phyloP scores from a whole-genome alignment of 2,888 invertebrate species.

The Pinctada fucata region DNA sequence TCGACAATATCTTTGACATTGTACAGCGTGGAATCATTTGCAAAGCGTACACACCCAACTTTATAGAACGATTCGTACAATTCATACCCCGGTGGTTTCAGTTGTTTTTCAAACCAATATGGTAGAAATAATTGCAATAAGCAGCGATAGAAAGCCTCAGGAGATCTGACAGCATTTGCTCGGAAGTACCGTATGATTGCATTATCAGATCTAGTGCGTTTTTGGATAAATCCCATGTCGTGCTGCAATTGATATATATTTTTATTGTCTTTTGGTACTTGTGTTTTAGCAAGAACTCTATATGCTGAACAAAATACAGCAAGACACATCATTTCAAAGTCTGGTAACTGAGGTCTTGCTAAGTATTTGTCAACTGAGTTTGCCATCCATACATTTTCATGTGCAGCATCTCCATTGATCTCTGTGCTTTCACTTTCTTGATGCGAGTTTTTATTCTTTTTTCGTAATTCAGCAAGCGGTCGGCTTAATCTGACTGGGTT shows the following conservation, averaged over 20 bases:
- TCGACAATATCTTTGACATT: constrained; percentile 14
- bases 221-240: background rate
- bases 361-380: too few relatives aligned
- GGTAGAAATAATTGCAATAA: too few relatives aligned
- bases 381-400: too few relatives aligned
- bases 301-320: too few relatives aligned
- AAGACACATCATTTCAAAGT: constrained; percentile 10
- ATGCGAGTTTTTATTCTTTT: too few relatives aligned
- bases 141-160: background rate
- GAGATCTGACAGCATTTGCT: background rate
- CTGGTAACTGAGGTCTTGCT: too few relatives aligned
- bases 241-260: constrained; percentile 16
- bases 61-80: too few relatives aligned
- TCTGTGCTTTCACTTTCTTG: too few relatives aligned
- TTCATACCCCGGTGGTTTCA: constrained; percentile 15
- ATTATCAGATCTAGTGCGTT: background rate
- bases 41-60: constrained; percentile 16
- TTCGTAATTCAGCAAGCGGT: too few relatives aligned
- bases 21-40: background rate
- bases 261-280: background rate
- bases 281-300: too few relatives aligned
- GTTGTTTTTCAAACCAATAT: background rate
- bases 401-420: background rate
- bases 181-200: constrained; percentile 18
- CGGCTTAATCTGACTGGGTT: too few relatives aligned